Evolutionary conservation across 2,113 vertebrate species (phyloP).

Genomic region (Ploceus nigricollis): DNA sequence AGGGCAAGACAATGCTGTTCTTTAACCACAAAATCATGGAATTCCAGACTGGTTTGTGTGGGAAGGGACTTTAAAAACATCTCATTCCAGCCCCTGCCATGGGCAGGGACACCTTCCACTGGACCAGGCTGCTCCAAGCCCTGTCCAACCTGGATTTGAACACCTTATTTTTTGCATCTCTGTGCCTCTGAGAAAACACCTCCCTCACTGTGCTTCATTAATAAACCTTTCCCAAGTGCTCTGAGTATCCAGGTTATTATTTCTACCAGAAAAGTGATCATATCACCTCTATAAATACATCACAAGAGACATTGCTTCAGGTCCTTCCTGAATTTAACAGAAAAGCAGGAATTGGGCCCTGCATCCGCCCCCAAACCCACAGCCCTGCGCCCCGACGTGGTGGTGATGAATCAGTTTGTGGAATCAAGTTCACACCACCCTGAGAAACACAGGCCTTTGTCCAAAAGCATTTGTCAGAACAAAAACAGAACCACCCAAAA

Average conservation of each 20-base stretch:
- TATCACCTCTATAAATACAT: background rate
- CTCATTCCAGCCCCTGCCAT: background rate
- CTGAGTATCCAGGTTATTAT: background rate
- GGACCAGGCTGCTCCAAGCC: background rate
- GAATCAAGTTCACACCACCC: background rate
- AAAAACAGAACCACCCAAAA: constrained; percentile 53
- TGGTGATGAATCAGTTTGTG: background rate
- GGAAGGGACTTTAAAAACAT: background rate
- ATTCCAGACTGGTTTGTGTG: background rate
- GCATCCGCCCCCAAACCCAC: background rate
- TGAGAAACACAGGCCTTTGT: background rate
- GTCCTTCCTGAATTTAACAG: rapidly evolving
- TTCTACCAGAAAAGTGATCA: rapidly evolving
- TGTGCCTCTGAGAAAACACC: background rate
- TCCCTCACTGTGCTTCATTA: background rate
- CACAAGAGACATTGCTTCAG: rapidly evolving
- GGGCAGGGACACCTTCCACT: background rate
- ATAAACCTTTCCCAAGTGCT: background rate
- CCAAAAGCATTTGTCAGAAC: constrained; percentile 41
- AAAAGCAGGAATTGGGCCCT: background rate
- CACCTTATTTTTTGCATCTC: background rate
- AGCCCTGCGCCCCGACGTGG: rapidly evolving
- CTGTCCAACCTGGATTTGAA: background rate
- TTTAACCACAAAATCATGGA: background rate
- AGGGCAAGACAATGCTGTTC: background rate